These are phyloP conservation scores for Pseudois nayaur DNA, from an alignment of 2,113 vertebrate genomes.

Conservation along the genomic window DNA sequence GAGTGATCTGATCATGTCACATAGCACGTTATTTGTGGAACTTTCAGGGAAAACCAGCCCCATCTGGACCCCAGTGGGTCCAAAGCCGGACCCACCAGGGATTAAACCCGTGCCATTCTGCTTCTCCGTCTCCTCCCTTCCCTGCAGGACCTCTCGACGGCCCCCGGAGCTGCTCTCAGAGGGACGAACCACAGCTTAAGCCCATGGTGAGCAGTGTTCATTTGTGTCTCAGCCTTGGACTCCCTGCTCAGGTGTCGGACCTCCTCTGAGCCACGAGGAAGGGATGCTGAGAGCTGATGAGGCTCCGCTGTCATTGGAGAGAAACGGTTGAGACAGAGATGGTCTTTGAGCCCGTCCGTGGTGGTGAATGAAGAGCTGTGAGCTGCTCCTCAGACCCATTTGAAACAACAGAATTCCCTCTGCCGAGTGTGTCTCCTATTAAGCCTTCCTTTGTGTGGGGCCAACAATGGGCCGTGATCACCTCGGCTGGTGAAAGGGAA, in stretches of 20 bases:
- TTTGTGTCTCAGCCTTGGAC: neutral
- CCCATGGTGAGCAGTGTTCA: neutral
- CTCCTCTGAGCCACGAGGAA: neutral
- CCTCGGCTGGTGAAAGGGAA: neutral
- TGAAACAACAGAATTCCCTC: neutral
- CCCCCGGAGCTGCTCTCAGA: accelerated
- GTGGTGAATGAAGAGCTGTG: neutral
- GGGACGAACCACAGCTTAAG: neutral
- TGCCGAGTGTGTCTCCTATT: neutral
- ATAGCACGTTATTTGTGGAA: neutral
- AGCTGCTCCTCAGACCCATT: neutral
- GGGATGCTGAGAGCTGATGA: neutral
- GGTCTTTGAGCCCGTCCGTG: neutral
- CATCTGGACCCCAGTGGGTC: neutral
- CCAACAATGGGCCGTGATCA: neutral
- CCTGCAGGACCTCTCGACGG: accelerated
- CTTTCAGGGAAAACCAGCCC: neutral
- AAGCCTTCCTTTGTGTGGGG: neutral
- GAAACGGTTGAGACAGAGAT: neutral
- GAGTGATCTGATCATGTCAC: neutral
- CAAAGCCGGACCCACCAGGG: neutral
- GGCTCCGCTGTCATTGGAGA: neutral
- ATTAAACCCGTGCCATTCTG: too few relatives aligned
- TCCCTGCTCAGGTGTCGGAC: neutral
- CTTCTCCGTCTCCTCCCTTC: neutral